These are phyloP conservation scores for Globodera rostochiensis DNA, from an alignment of 1,140 invertebrate genomes.

Conservation along the genomic window DNA sequence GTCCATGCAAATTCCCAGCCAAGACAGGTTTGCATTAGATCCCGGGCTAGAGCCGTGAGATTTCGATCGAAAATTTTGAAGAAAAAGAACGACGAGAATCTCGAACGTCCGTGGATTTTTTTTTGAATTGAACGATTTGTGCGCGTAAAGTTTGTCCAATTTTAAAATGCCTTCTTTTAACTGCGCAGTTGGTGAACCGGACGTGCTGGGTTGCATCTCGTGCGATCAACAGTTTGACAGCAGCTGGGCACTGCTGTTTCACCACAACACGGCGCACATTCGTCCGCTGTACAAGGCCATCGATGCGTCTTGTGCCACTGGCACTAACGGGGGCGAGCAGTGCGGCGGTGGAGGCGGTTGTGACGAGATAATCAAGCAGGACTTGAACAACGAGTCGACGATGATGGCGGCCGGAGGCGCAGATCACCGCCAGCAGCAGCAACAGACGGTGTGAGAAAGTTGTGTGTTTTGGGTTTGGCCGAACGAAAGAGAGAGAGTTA, in stretches of 20 bases:
- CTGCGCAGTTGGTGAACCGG: conserved; percentile 35
- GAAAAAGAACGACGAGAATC: too few relatives aligned
- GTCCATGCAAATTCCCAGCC: conserved; percentile 25
- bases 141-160: background rate
- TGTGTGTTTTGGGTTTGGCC: background rate
- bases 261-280: conserved; percentile 16
- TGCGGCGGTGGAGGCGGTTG: background rate
- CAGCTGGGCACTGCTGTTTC: conserved; percentile 30
- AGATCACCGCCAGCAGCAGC: background rate
- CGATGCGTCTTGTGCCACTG: background rate
- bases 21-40: conserved; percentile 18
- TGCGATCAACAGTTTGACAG: conserved; percentile 28
- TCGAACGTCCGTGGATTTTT: too few relatives aligned
- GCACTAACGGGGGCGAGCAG: background rate
- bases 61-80: too few relatives aligned
- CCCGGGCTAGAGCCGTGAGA: too few relatives aligned
- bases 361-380: background rate
- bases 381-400: background rate
- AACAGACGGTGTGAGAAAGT: background rate
- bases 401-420: background rate
- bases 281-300: conserved; percentile 15
- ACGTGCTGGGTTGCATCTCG: conserved; percentile 31
- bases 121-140: too few relatives aligned
- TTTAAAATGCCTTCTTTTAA: conserved; percentile 1
- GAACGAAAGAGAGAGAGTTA: background rate